phyloP scores from a whole-genome alignment of 2,888 invertebrate species.

The Lithophane leautieri region DNA sequence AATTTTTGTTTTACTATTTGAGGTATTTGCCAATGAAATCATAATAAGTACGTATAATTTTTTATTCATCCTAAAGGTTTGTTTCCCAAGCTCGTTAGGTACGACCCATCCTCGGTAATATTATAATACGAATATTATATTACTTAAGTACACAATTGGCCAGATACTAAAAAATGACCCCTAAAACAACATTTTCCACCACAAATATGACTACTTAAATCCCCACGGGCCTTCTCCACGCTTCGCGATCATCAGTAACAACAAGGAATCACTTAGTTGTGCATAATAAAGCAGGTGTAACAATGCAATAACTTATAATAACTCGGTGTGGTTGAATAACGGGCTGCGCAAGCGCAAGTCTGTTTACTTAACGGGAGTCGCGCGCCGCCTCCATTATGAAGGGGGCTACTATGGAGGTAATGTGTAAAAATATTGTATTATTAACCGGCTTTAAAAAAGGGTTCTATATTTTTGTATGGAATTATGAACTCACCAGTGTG shows the following conservation, averaged over 20 bases:
- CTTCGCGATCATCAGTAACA: slow-evolving; percentile 35
- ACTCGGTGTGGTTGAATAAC: slow-evolving; percentile 67
- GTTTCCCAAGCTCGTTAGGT: background rate
- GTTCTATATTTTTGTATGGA: background rate
- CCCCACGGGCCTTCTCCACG: slow-evolving; percentile 23
- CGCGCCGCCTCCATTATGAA: slow-evolving; percentile 43
- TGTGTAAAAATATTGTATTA: slow-evolving; percentile 14
- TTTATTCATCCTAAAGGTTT: too few species aligned
- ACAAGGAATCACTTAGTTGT: slow-evolving; percentile 55
- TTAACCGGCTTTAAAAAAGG: background rate
- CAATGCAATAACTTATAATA: slow-evolving; percentile 65
- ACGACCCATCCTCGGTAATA: background rate
- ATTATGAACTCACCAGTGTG: background rate
- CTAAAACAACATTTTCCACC: background rate
- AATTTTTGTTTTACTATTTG: background rate
- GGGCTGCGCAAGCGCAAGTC: slow-evolving; percentile 62
- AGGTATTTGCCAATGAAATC: background rate
- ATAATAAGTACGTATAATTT: background rate
- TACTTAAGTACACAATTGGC: background rate
- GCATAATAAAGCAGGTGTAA: slow-evolving; percentile 61
- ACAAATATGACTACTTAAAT: background rate
- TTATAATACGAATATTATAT: too few species aligned
- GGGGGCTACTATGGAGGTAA: slow-evolving; percentile 29
- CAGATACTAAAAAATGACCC: background rate
- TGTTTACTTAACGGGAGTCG: slow-evolving; percentile 78